A percentile compares a stretch with the other conserved stretches of the same genome.
Evolutionary conservation across 2,113 vertebrate species (phyloP).

Genomic region (Vulpes ferrilata): DNA sequence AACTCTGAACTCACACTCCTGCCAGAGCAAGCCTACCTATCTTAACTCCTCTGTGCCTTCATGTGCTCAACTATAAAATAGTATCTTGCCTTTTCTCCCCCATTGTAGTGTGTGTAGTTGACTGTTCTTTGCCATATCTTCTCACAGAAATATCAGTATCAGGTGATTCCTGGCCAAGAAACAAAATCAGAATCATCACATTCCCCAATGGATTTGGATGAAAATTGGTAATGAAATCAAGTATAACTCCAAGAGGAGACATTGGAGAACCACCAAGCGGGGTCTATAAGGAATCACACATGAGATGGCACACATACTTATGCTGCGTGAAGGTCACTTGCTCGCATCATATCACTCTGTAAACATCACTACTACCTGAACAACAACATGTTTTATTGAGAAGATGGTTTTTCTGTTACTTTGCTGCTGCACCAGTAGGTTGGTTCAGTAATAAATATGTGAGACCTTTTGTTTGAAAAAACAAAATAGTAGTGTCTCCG

Average conservation of each 20-base stretch:
- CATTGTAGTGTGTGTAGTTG: not conserved
- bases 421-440: not conserved
- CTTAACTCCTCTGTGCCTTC: not conserved
- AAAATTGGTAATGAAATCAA: not conserved
- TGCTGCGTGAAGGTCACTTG: not conserved
- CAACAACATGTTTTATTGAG: not conserved
- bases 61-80: not conserved
- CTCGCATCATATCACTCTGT: not conserved
- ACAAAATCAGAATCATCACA: not conserved
- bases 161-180: not conserved
- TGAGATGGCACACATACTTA: not conserved
- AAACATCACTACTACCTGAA: not conserved
- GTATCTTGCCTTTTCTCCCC: not conserved
- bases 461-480: not conserved
- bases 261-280: not conserved
- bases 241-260: not conserved
- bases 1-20: not conserved
- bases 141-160: not conserved
- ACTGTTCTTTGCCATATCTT: not conserved
- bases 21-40: not conserved
- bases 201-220: not conserved
- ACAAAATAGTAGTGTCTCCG: not conserved
- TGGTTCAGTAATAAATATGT: not conserved
- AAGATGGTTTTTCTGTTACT: not conserved
- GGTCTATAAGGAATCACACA: not conserved